phyloP scores from a whole-genome alignment of 2,797 vertebrate species.

The Moxostoma hubbsi region DNA sequence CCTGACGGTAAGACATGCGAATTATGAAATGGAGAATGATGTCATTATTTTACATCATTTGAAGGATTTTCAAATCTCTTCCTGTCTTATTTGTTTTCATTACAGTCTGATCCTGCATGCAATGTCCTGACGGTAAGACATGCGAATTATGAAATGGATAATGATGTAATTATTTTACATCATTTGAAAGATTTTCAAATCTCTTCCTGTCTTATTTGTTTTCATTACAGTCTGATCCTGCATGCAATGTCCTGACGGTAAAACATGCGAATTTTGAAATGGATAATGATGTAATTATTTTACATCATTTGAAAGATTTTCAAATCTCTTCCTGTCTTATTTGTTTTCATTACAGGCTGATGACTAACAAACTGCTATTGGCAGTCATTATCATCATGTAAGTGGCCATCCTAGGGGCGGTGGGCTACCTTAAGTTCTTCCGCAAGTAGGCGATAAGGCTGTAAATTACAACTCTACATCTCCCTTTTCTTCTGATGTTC shows the following conservation, averaged over 20 bases:
- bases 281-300: background rate
- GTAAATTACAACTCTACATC: background rate
- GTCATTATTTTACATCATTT: background rate
- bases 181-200: constrained; percentile 8
- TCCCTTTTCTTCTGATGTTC: constrained; percentile 6
- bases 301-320: background rate
- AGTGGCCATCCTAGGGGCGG: constrained; percentile 87
- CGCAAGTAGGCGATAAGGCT: constrained; percentile 57
- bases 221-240: constrained; percentile 83
- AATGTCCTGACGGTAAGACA: constrained; percentile 90
- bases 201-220: constrained; percentile 26
- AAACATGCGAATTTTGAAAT: constrained; percentile 40
- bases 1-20: constrained; percentile 81
- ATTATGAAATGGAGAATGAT: too few species aligned
- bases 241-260: constrained; percentile 93
- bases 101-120: constrained; percentile 89
- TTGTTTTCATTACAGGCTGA: constrained; percentile 75
- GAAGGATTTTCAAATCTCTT: constrained; percentile 4
- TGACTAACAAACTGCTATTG: constrained; percentile 94
- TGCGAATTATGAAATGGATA: too few species aligned
- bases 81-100: constrained; percentile 42
- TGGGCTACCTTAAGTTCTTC: constrained; percentile 96
- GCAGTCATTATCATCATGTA: constrained; percentile 92
- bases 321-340: constrained; percentile 21
- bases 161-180: background rate